A percentile compares a stretch with the other conserved stretches of the same genome.
Conservation (phyloP, 30 jellyfish, hydroid and myxozoan genomes). For the Pelagia noctiluca region DNA sequence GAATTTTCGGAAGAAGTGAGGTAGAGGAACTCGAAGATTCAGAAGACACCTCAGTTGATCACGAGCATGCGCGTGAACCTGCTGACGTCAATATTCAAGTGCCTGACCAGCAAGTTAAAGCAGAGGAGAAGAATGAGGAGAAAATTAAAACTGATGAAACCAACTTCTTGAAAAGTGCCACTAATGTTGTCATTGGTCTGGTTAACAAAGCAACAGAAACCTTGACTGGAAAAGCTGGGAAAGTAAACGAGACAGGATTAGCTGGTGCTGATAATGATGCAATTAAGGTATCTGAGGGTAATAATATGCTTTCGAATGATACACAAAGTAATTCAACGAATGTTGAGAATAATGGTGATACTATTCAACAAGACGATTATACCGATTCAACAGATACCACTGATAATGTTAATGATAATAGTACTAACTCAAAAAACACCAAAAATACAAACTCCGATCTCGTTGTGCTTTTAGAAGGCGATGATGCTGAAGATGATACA, state of each 20-base stretch:
- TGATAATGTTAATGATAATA: background rate
- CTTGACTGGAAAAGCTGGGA: constrained; percentile 66
- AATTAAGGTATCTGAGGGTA: background rate
- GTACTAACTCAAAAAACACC: background rate
- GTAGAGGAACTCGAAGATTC: constrained; percentile 93
- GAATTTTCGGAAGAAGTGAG: constrained; percentile 96
- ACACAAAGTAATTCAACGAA: too few species aligned
- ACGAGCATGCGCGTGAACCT: constrained; percentile 46
- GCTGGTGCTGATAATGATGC: background rate
- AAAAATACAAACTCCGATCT: constrained; percentile 9
- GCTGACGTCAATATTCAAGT: constrained; percentile 16
- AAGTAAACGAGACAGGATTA: background rate
- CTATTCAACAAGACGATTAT: background rate
- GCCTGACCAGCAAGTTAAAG: constrained; percentile 17
- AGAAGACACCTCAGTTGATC: constrained; percentile 51
- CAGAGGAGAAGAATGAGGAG: background rate
- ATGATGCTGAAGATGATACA: constrained; percentile 70
- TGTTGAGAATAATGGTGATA: too few species aligned
- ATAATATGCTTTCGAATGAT: too few species aligned
- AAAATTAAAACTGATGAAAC: background rate
- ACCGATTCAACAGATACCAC: background rate
- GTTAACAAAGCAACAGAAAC: constrained; percentile 86
- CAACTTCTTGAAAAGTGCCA: constrained; percentile 83
- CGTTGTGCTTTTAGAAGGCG: constrained; percentile 59
- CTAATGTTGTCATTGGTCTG: constrained; percentile 85